phyloP scores from a whole-genome alignment of 2,113 vertebrate genomes.

The Fulica atra region DNA sequence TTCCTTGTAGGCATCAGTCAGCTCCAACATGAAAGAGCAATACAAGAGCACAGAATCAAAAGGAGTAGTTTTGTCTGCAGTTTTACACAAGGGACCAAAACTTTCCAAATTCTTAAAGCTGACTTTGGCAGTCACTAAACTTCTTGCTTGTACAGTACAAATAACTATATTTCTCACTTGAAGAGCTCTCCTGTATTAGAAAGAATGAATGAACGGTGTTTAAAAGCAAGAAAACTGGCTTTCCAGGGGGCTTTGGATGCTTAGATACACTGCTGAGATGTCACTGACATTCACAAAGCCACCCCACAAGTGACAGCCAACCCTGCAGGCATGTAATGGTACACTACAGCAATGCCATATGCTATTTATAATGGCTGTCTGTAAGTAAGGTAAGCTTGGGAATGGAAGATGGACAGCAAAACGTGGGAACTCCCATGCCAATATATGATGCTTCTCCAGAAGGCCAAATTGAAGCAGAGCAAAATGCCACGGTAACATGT shows the following conservation, averaged over 20 bases:
- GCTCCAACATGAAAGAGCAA: slow-evolving; percentile 34
- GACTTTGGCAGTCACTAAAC: background rate
- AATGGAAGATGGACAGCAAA: background rate
- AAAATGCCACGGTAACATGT: background rate
- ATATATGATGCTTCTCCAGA: background rate
- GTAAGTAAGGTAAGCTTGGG: background rate
- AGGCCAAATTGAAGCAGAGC: background rate
- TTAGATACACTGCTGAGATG: background rate
- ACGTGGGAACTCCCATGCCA: background rate
- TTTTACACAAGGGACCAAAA: slow-evolving; percentile 22
- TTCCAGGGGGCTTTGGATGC: background rate
- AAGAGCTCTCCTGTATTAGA: background rate
- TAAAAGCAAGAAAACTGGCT: background rate
- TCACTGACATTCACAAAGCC: background rate
- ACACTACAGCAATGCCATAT: background rate
- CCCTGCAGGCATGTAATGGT: background rate
- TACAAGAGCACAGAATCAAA: slow-evolving; percentile 35
- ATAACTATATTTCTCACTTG: background rate
- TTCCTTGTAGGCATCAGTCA: slow-evolving; percentile 34
- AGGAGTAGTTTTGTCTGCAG: background rate
- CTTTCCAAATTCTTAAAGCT: background rate
- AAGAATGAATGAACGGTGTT: background rate
- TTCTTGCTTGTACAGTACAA: background rate
- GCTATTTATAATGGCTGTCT: background rate
- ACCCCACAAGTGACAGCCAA: background rate